Conservation (phyloP, 2,888 invertebrate genomes). For the Heliconius cydno region DNA sequence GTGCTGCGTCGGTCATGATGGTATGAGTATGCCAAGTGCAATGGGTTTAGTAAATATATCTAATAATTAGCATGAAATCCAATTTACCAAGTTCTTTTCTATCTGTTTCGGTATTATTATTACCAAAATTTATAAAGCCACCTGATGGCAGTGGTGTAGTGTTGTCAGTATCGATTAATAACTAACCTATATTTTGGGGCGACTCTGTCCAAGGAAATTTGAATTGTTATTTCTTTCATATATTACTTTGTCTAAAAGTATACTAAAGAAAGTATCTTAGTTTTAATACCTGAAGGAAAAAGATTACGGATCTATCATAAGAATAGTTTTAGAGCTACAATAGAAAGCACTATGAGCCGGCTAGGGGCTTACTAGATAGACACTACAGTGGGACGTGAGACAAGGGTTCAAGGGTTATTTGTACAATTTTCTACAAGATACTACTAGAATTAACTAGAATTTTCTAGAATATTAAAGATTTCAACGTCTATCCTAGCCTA, state of each 20-base stretch:
- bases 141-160: slow-evolving; percentile 30
- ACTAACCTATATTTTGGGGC: not conserved
- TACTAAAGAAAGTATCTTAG: slow-evolving; percentile 6
- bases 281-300: slow-evolving; percentile 16
- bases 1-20: slow-evolving; percentile 55
- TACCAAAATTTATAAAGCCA: slow-evolving; percentile 2
- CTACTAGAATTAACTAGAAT: slow-evolving; percentile 66
- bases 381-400: slow-evolving; percentile 80
- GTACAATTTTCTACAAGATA: slow-evolving; percentile 72
- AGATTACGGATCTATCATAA: slow-evolving; percentile 29
- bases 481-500: slow-evolving; percentile 59
- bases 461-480: slow-evolving; percentile 58
- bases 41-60: not conserved
- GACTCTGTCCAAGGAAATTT: slow-evolving; percentile 7
- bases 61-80: not conserved
- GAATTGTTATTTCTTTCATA: not conserved
- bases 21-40: slow-evolving; percentile 20
- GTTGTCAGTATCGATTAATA: not conserved
- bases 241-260: slow-evolving; percentile 2
- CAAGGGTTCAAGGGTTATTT: slow-evolving; percentile 76
- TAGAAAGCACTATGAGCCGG: slow-evolving; percentile 41
- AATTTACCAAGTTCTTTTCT: not conserved
- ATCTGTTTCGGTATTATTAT: not conserved
- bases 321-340: slow-evolving; percentile 21
- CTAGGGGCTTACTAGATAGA: slow-evolving; percentile 47